Conservation (phyloP, 35 echinoderm and acorn worm species). For the Apostichopus californicus region DNA sequence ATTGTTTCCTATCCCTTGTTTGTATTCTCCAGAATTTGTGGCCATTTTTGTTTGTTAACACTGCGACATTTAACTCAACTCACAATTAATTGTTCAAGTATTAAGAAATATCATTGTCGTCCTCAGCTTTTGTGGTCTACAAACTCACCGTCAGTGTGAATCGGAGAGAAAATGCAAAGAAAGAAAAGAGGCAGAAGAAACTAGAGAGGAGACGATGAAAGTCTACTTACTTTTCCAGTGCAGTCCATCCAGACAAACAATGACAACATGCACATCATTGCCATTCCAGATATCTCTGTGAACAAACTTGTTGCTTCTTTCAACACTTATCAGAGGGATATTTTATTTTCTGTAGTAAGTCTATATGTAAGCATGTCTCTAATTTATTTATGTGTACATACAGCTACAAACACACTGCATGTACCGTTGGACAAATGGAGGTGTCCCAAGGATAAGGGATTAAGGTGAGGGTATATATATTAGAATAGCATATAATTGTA, state of each 20-base stretch:
- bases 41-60: no score
- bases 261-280: not conserved
- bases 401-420: no score
- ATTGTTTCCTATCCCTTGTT: no score
- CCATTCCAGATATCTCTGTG: not conserved
- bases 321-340: not conserved
- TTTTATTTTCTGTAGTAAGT: not conserved
- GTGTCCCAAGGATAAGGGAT: no score
- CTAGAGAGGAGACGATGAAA: conserved; percentile 63
- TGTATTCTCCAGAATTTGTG: no score
- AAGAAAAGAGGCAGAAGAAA: conserved; percentile 81
- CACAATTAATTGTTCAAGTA: no score
- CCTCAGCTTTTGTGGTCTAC: conserved; percentile 80
- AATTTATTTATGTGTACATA: not conserved
- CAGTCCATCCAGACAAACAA: not conserved
- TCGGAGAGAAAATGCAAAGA: conserved; percentile 75
- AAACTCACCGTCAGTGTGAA: conserved; percentile 74
- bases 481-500: no score
- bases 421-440: no score
- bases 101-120: not conserved
- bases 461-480: no score
- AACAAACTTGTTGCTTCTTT: not conserved
- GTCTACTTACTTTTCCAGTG: not conserved
- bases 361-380: not conserved
- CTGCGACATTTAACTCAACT: no score